Evolutionary conservation across 2,797 vertebrate species (phyloP), one percentile per base, ranked within the genome.

Genomic region (Garrulus glandarius): DNA sequence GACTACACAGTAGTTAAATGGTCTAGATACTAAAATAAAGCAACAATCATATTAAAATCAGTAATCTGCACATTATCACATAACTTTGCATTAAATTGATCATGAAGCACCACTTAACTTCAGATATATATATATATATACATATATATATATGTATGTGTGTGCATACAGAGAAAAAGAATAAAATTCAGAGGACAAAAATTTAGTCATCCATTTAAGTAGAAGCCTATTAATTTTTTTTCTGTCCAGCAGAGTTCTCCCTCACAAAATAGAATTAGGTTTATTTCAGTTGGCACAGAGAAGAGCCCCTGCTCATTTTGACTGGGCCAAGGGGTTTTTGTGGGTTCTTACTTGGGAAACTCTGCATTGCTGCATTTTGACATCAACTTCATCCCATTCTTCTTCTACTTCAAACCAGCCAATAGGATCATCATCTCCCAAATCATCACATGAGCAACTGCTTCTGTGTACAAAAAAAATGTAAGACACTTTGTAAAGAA

Each of bases 401-500:
- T 99, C 99, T 77, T 99, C 99, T 30, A 99, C 97, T 96, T 99
- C 99, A 97, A 99, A 99, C 99, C 99, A 99, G 96, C 99, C 99
- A 91, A 99, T 97, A 7, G 99, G 99, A 91, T 99, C 99, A 53
- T 99, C 98, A 77, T 99, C 99, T 41, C 97, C 98, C 95, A 98
- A 93, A 9, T 98, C 97, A 30, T 98, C 97, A 91, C 77, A 88
- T 1, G 91, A 91, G 71, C 80, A 84, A 34, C 91, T 95, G 61
- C 83, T 96, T 85, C 98, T 98, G 36, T 5, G 49, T 18, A 77
- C 3, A 52, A 63, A 87, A 87, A 84, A 15, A 83, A 92, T 0
- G 4, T 4, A 60, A 74, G 5, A 72, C 10, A 61, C 8, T 79
- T 74, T 5, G 52, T 50, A 18, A 85, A 53, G 43, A 39, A 59